Base-by-base conservation (phyloP, 2,113 vertebrate genomes). In the Arenaria interpres region DNA sequence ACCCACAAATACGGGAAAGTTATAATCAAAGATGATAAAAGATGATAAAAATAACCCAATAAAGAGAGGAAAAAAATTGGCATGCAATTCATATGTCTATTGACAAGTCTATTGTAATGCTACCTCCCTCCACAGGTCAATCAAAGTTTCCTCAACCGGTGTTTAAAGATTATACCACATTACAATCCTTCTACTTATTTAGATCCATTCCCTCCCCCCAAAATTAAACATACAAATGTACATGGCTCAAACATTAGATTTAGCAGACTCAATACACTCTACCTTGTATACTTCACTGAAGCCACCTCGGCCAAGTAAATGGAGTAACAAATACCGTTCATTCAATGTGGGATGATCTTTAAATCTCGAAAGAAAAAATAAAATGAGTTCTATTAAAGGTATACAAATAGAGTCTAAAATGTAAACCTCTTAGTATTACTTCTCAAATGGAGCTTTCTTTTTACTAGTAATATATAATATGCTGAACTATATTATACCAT, bases 281-380 rank as follows among this genome's bases (percentile, higher is more conserved):
- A 99, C 99, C 99, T 99, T 99, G 98, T 99, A 99, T 74, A 99
- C 99, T 99, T 99, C 99, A 98, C 99, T 99, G 97, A 99, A 99
- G 94, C 99, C 99, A 88, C 99, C 99, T 98, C 99, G 98, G 88
- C 99, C 99, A 81, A 99, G 98, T 95, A 99, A 98, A 98, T 99
- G 99, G 86, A 99, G 98, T 95, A 99, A 98, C 97, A 99, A 98
- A 97, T 99, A 99, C 71, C 99, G 98, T 90, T 99, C 99, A 96
- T 99, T 99, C 98, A 99, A 97, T 1, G 99, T 99, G 88, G 99
- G 99, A 86, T 99, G 99, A 98, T 99, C 99, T 98, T 99, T 99
- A 97, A 99, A 99, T 98, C 99, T 99, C 66, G 33, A 94, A 85
- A 91, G 56, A 76, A 89, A 89, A 85, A 90, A 88, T 46, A 54